Percentiles rank a stretch among this genome's conserved stretches.
Conservation (phyloP, 2,888 invertebrate species). For the Coleophora flavipennella region DNA sequence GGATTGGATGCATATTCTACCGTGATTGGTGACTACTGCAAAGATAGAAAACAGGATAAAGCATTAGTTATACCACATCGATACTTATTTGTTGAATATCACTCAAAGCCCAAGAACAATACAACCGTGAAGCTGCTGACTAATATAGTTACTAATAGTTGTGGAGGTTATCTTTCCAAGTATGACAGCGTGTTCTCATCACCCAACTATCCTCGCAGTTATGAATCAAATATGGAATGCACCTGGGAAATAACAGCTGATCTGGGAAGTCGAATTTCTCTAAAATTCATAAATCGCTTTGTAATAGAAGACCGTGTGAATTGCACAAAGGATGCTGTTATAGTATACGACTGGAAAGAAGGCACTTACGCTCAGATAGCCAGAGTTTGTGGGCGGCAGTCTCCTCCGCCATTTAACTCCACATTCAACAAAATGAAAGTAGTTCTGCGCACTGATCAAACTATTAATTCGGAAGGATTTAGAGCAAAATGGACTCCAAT, state of each 20-base stretch:
- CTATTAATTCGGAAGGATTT: conserved; percentile 83
- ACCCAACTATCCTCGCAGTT: conserved; percentile 76
- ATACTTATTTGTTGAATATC: conserved; percentile 78
- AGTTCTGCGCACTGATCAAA: conserved; percentile 79
- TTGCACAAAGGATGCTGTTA: conserved; percentile 83
- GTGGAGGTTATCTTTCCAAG: conserved; percentile 77
- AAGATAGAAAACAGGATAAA: conserved; percentile 51
- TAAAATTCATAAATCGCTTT: conserved; percentile 80
- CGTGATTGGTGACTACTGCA: conserved; percentile 75
- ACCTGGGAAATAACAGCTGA: conserved; percentile 80
- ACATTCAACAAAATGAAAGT: conserved; percentile 78
- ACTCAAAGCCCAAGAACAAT: conserved; percentile 53
- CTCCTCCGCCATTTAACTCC: conserved; percentile 72
- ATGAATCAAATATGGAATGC: conserved; percentile 85
- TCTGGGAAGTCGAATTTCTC: conserved; percentile 77
- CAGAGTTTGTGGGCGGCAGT: conserved; percentile 79
- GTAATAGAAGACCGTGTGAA: conserved; percentile 78
- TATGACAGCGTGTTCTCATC: conserved; percentile 57
- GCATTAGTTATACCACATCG: conserved; percentile 63
- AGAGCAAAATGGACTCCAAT: conserved; percentile 74
- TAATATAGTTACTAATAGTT: conserved; percentile 66
- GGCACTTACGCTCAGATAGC: conserved; percentile 67
- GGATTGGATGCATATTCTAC: conserved; percentile 66
- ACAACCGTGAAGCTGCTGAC: conserved; percentile 35
- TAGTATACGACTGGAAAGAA: conserved; percentile 74